Conservation (phyloP, 2,888 invertebrate species). For the Phaedon cochleariae region DNA sequence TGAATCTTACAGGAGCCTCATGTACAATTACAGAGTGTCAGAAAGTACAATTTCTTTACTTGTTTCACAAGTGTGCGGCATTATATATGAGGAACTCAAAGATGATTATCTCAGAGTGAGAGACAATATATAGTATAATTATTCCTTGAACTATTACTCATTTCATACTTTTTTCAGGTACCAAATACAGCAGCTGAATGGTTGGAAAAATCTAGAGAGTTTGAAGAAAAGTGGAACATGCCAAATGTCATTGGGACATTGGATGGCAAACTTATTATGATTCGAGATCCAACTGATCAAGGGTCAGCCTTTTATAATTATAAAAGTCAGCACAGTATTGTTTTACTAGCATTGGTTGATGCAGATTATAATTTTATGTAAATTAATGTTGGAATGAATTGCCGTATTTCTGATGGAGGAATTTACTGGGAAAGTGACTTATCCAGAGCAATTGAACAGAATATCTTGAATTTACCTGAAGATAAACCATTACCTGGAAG, state of each 20-base stretch:
- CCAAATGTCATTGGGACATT: conserved; percentile 12
- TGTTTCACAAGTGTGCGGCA: conserved; percentile 6
- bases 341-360: too few relatives aligned
- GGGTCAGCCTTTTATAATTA: too few relatives aligned
- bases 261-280: not conserved
- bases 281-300: too few relatives aligned
- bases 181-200: conserved; percentile 16
- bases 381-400: too few relatives aligned
- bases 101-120: conserved; percentile 1
- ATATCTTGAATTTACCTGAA: too few relatives aligned
- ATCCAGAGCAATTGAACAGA: too few relatives aligned
- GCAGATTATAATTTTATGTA: too few relatives aligned
- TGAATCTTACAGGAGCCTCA: conserved; percentile 17
- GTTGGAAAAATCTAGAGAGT: conserved; percentile 15
- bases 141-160: not conserved
- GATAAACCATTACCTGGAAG: too few relatives aligned
- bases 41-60: conserved; percentile 5
- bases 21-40: conserved; percentile 14
- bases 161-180: conserved; percentile 8
- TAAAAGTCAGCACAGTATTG: too few relatives aligned
- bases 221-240: conserved; percentile 16
- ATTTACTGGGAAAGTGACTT: too few relatives aligned
- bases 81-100: conserved; percentile 15
- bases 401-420: too few relatives aligned
- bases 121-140: not conserved